phyloP scores from a whole-genome alignment of 2,797 vertebrate genomes.

The Babyrousa celebensis region DNA sequence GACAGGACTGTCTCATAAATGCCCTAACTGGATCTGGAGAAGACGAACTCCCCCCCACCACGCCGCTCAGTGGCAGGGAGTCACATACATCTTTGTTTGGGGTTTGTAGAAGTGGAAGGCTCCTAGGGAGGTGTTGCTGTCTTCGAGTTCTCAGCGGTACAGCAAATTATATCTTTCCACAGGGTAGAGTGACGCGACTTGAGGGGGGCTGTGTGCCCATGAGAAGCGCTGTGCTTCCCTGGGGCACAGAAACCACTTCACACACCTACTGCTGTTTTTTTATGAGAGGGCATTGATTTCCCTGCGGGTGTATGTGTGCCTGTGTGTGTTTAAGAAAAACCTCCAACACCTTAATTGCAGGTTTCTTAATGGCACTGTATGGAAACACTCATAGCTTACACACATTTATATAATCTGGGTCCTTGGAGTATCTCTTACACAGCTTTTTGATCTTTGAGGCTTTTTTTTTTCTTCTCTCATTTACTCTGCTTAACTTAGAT shows the following conservation, averaged over 20 bases:
- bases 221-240: not conserved
- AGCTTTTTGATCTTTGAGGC: slow-evolving; percentile 62
- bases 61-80: not conserved
- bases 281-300: slow-evolving; percentile 69
- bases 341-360: slow-evolving; percentile 84
- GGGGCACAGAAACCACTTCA: not conserved
- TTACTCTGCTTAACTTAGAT: slow-evolving; percentile 75
- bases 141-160: slow-evolving; percentile 12
- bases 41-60: not conserved
- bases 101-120: slow-evolving; percentile 47
- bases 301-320: not conserved
- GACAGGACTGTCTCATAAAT: not conserved
- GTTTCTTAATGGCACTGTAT: slow-evolving; percentile 78
- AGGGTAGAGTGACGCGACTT: slow-evolving; percentile 62
- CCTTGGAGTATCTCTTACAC: slow-evolving; percentile 69
- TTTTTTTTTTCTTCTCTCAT: not conserved
- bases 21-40: not conserved
- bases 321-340: slow-evolving; percentile 62
- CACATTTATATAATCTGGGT: slow-evolving; percentile 68
- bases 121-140: slow-evolving; percentile 60
- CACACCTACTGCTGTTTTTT: slow-evolving; percentile 61
- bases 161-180: slow-evolving; percentile 77
- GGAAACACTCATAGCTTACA: slow-evolving; percentile 71
- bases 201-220: not conserved
- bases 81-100: slow-evolving; percentile 46